These are phyloP conservation scores for Leptinotarsa undecemlineata DNA, from an alignment of 1,140 invertebrate species.

Conservation along the genomic window DNA sequence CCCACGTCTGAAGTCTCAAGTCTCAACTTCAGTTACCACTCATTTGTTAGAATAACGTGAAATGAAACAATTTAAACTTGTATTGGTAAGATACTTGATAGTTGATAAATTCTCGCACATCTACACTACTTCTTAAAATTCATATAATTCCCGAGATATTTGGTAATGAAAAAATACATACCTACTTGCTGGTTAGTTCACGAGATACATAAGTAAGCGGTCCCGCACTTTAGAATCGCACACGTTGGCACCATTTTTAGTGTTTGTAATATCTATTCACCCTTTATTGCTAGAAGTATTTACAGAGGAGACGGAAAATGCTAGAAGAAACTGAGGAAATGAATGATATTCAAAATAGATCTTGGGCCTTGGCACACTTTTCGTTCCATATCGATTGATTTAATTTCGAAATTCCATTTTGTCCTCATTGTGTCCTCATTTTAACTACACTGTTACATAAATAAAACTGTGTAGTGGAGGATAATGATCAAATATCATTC, in stretches of 20 bases:
- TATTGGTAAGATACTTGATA: not conserved
- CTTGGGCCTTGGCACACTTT: not conserved
- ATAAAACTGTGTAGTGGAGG: not conserved
- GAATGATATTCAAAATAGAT: not conserved
- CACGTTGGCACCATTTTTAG: constrained; percentile 26
- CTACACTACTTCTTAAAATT: not conserved
- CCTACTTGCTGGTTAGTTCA: not conserved
- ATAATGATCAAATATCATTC: not conserved
- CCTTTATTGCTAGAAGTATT: constrained; percentile 26
- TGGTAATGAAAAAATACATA: not conserved
- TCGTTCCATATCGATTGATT: no score
- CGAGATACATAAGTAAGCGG: not conserved
- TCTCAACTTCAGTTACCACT: no score
- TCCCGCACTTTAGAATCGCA: constrained; percentile 4
- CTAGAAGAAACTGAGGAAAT: not conserved
- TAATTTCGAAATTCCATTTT: no score
- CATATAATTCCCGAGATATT: not conserved
- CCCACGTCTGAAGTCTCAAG: no score
- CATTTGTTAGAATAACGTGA: not conserved
- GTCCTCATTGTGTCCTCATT: no score
- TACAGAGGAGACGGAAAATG: constrained; percentile 9
- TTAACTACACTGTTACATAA: no score
- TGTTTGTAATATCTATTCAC: constrained; percentile 16
- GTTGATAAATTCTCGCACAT: not conserved
- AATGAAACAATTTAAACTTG: not conserved